Percentiles rank a stretch among this genome's conserved stretches.
These are phyloP conservation scores for Clunio marinus DNA, from an alignment of 2,888 invertebrate genomes.

Conservation along the genomic window DNA sequence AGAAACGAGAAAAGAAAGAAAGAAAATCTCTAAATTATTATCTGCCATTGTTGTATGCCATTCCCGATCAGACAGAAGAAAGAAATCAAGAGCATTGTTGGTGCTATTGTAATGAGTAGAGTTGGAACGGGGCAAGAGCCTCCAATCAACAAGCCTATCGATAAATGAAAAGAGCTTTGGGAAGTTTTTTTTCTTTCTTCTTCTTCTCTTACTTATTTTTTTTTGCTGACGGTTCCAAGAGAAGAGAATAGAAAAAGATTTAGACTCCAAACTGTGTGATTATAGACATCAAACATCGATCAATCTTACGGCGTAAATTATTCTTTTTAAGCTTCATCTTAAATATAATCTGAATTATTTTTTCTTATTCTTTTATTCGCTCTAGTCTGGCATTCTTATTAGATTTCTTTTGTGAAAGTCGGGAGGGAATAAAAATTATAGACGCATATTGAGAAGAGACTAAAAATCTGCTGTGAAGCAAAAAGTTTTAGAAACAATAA, in stretches of 20 bases:
- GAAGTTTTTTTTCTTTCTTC: not conserved
- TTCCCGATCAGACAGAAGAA: slow-evolving; percentile 5
- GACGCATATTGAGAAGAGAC: no score
- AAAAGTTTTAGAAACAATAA: no score
- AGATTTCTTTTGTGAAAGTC: slow-evolving; percentile 12
- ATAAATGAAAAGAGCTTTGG: slow-evolving; percentile 2
- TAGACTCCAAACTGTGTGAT: slow-evolving; percentile 33
- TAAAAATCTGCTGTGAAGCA: no score
- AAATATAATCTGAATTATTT: slow-evolving; percentile 30
- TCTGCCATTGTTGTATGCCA: slow-evolving; percentile 10
- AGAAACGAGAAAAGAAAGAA: not conserved
- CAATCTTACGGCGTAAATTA: slow-evolving; percentile 26
- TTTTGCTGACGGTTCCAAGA: slow-evolving; percentile 10
- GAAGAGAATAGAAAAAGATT: not conserved
- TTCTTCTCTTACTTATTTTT: slow-evolving; percentile 3
- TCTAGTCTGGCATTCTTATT: slow-evolving; percentile 12
- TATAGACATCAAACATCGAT: slow-evolving; percentile 39
- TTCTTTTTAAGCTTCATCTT: not conserved
- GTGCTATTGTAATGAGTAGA: not conserved
- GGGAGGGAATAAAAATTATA: slow-evolving; percentile 15
- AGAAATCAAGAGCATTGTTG: slow-evolving; percentile 25
- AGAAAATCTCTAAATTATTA: slow-evolving; percentile 18
- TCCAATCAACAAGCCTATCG: slow-evolving; percentile 14
- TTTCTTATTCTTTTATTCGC: slow-evolving; percentile 17
- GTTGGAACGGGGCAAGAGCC: slow-evolving; percentile 2